A percentile compares a stretch with the other conserved stretches of the same genome.
Evolutionary conservation across 2,113 vertebrate species (phyloP).

Genomic region (Centropus unirufus): DNA sequence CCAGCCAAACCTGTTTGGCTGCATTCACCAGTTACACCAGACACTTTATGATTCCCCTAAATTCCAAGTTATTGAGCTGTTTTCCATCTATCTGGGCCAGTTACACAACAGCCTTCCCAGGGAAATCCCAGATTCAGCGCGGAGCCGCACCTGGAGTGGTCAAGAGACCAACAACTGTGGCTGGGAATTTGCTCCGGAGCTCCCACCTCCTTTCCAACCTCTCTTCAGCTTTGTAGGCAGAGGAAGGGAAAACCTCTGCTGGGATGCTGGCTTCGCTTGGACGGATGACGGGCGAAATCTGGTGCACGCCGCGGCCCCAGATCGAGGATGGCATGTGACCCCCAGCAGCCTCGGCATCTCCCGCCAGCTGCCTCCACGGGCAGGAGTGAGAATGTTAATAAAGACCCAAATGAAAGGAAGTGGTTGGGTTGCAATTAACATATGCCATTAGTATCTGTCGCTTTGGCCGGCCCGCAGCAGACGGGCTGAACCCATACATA

Average conservation of each 20-base stretch:
- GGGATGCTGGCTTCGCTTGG: background rate
- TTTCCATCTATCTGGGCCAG: background rate
- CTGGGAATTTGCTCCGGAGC: background rate
- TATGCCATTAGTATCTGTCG: constrained; percentile 79
- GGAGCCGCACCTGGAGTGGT: background rate
- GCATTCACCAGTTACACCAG: background rate
- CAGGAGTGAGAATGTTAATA: constrained; percentile 75
- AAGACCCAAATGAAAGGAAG: constrained; percentile 76
- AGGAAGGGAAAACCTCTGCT: fast-evolving
- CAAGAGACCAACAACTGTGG: fast-evolving
- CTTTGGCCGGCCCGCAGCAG: constrained; percentile 76
- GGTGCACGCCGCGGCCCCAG: background rate
- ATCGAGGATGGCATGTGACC: background rate
- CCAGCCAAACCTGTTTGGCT: background rate
- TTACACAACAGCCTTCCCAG: fast-evolving
- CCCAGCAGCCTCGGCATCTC: background rate
- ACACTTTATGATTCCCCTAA: background rate
- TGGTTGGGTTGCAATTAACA: constrained; percentile 77
- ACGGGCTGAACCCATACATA: constrained; percentile 83
- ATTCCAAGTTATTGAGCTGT: background rate
- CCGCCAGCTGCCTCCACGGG: constrained; percentile 62
- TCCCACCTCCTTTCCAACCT: background rate
- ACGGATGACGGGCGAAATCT: background rate
- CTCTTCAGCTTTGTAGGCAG: background rate
- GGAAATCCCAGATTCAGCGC: background rate